Base-by-base conservation (phyloP, 2,888 invertebrate species). In the Nephrotoma guestfalica region DNA sequence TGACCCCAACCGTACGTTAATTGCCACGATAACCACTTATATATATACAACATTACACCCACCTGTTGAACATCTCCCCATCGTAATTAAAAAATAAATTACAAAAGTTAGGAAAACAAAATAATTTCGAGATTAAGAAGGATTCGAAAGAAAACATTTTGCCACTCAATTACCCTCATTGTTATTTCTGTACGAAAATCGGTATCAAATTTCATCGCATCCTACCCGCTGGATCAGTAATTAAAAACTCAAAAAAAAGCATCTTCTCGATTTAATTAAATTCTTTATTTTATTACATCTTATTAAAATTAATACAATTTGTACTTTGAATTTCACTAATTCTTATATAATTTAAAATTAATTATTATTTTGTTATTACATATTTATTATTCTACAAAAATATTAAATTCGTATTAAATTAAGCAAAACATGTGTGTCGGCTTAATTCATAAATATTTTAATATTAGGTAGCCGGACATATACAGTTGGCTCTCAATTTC, bases 271-370 rank as follows among this genome's bases (percentile, higher is more conserved):
- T 15, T 57, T 57, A 57, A 57, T 57, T 57, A 51, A 51, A 51
- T 57, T 57, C 15, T 57, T 57, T 6, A 15, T 57, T 15, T 57
- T 15, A n/a, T 51, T 47, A 30, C 30, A 30, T 15, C 15, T 83
- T 84, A 84, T 15, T 84, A 41, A 41, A 84, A 84, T 84, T 84
- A 84, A 41, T 42, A 84, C 84, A 84, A 84, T 84, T 84, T 84
- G 84, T 84, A 84, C 84, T 84, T 84, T 84, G 41, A 41, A 42
- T 84, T 84, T 84, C 84, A 41, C 15, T 84, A 84, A 84, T 84
- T 84, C 41, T 84, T 84, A 41, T n/a, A 84, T 84, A 41, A 84
- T 84, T 84, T 15, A 84, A 84, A 84, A 84, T 41, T 41, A 84
- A 84, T 84, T 41, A 41, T 84, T 84, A 41, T 84, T 71, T 30